Evolutionary conservation across 2,113 vertebrate genomes (phyloP), one percentile per base, ranked within the genome.

Genomic region (Thalassarche chlororhynchos): DNA sequence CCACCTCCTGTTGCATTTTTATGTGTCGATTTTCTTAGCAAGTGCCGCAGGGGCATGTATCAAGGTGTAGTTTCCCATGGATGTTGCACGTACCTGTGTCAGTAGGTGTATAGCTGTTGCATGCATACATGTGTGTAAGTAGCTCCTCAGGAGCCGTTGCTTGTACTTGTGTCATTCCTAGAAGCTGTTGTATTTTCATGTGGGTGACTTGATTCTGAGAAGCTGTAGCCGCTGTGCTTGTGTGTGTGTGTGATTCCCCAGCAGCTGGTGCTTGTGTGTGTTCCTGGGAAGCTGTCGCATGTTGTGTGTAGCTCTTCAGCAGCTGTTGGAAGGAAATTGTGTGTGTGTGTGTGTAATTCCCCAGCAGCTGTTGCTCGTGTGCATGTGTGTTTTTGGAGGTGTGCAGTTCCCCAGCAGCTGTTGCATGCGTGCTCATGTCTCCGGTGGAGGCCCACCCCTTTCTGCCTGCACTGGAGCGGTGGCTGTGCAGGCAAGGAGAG

Each of bases 361-460:
- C 52, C 66, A 32, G 96, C 51, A 61, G 52, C 54, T 66, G 25
- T 64, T 75, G 76, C 21, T 28, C 23, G 9, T 47, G 42, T 86
- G 65, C 40, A 28, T 54, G 66, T n/a, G 40, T 71, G 74, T 49
- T 54, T 51, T 62, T 1, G 13, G 81, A 84, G 64, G 19, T 31
- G 76, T 36, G 54, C 55, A 4, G 55, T 17, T 40, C 38, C 65
- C 44, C 46, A 38, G 91, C 91, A 93, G 88, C 85, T 94, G 78
- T 95, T 96, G 95, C 79, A 90, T 84, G 90, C 20, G 28, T 95
- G 97, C 78, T 93, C 84, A 77, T 94, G 90, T 83, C 93, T 52
- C 91, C 20, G 40, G 95, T 72, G 90, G 92, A 95, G 90, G 96
- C 92, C 95, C 96, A 84, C 95, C 95, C 97, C 95, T 95, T 96